Percentiles rank a stretch among this genome's conserved stretches.
phyloP scores from a whole-genome alignment of 2,113 vertebrate species.

The Brachypteracias leptosomus region DNA sequence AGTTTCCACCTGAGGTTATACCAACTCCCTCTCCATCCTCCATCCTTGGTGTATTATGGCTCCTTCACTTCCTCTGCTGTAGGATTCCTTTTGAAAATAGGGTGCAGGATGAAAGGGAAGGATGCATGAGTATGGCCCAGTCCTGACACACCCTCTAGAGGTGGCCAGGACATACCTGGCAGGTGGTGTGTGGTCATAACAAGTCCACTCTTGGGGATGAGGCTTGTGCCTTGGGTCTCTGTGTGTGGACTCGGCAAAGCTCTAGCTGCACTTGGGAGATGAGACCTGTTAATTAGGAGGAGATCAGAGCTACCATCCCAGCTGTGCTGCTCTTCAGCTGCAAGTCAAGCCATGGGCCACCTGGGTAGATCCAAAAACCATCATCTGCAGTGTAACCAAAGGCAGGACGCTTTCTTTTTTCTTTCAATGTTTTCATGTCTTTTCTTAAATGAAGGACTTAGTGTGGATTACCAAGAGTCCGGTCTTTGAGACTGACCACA shows the following conservation, averaged over 20 bases:
- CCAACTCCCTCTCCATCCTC: accelerated
- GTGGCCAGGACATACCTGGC: not conserved
- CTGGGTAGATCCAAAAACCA: not conserved
- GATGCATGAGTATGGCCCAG: not conserved
- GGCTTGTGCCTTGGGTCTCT: not conserved
- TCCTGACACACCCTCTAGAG: not conserved
- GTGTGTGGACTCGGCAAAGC: accelerated
- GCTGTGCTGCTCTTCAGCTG: not conserved
- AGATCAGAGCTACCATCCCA: not conserved
- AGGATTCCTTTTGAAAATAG: not conserved
- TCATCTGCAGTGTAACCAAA: accelerated
- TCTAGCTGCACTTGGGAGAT: accelerated
- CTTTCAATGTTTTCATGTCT: not conserved
- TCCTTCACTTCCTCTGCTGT: not conserved
- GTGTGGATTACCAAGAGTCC: not conserved
- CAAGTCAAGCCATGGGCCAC: not conserved
- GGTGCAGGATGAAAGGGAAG: not conserved
- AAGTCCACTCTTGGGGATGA: no score
- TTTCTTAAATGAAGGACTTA: not conserved
- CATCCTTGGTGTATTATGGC: not conserved
- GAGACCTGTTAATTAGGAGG: not conserved
- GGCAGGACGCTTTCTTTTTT: not conserved
- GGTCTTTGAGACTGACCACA: not conserved
- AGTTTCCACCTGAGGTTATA: not conserved
- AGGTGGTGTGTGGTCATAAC: accelerated